Percentiles rank a stretch among this genome's conserved stretches.
Conservation (phyloP, 2,797 vertebrate species). For the Tarsius wallacei region DNA sequence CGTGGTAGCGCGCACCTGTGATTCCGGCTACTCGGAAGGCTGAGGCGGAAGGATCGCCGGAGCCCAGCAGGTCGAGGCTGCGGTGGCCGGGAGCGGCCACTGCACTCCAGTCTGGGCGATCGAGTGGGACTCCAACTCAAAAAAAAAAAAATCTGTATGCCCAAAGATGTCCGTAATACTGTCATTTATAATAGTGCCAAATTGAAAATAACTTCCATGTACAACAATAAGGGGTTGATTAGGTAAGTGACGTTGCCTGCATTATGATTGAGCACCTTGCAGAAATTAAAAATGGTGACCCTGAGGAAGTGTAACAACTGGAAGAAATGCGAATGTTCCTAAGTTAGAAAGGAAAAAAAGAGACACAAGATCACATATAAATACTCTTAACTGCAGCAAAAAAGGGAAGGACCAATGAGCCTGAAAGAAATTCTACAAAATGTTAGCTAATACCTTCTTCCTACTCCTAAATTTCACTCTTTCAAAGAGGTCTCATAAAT, state of each 20-base stretch:
- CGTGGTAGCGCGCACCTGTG: too few relatives aligned
- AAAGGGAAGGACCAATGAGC: neutral
- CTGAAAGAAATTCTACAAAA: neutral
- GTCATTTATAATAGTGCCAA: slow-evolving; percentile 40
- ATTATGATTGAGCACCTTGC: neutral
- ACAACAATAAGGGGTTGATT: neutral
- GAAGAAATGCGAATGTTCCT: neutral
- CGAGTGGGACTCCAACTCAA: too few relatives aligned
- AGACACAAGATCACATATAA: neutral
- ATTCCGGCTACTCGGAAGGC: too few relatives aligned
- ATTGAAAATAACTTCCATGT: neutral
- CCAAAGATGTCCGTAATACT: neutral
- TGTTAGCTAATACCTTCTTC: neutral
- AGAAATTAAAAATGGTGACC: slow-evolving; percentile 45
- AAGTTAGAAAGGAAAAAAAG: neutral
- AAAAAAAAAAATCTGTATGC: neutral
- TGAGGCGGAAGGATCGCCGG: too few relatives aligned
- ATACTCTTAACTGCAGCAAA: neutral
- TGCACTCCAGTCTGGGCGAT: too few relatives aligned
- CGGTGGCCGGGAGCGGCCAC: too few relatives aligned
- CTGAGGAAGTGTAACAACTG: slow-evolving; percentile 51
- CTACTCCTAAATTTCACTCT: neutral
- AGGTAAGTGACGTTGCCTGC: neutral
- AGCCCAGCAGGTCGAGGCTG: too few relatives aligned
- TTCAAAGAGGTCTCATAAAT: neutral